Evolutionary conservation across 2,888 invertebrate genomes (phyloP), one percentile per base, ranked within the genome.

Genomic region (Camponotus fellah): DNA sequence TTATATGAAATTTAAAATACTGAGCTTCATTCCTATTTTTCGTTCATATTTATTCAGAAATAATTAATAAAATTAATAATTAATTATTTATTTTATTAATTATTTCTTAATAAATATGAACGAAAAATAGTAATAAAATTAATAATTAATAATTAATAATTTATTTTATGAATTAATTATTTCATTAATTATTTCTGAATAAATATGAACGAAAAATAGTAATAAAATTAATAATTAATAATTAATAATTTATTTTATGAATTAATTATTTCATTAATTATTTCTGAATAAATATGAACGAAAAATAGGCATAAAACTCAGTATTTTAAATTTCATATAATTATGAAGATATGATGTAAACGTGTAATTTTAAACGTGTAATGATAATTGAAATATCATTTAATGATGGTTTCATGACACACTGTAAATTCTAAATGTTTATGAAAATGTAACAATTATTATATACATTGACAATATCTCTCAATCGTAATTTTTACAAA

Each of bases 361-460:
- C 37, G 8, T 66, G 17, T 66, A 76, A 66, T 76, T 66, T 26
- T 26, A 26, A n/a, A n/a, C n/a, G n/a, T n/a, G n/a, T n/a, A n/a
- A 26, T 26, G 2, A 26, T 26, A 26, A 26, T 37, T 71, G 0
- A 56, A 71, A 21, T 53, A 71, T 37, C 14, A 71, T 37, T 69
- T 17, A 8, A 34, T 34, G n/a, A 71, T 14, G 12, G 26, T 26
- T 26, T 26, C 2, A n/a, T 34, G 37, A 2, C 8, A 66, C n/a
- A 53, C 14, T 2, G n/a, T 26, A 26, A 26, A 26, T 26, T 26
- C 26, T 26, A 26, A 26, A 26, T 2, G 26, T 26, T 26, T 26
- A 26, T 26, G 26, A 26, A 26, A 26, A 26, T 26, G 26, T 26
- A 26, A 26, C 26, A 26, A 26, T 26, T 26, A 26, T 26, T 26